Evolutionary conservation across 2,797 vertebrate species (phyloP).

Genomic region (Hippopotamyrus pictus): DNA sequence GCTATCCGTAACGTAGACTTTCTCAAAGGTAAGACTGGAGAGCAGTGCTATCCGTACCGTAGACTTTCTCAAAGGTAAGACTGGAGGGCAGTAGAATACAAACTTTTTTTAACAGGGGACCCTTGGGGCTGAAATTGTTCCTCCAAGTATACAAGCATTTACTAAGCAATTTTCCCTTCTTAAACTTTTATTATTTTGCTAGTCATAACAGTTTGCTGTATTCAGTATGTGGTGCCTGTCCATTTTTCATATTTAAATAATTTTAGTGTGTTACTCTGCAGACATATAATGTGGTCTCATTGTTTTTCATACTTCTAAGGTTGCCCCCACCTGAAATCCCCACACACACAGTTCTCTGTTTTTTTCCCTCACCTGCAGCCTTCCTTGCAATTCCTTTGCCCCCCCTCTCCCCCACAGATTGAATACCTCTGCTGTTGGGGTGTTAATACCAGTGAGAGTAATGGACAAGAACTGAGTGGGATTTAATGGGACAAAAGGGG

Average conservation of each 20-base stretch:
- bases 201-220: neutral
- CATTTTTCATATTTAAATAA: neutral
- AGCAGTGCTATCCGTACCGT: conserved; percentile 57
- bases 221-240: neutral
- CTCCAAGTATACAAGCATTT: neutral
- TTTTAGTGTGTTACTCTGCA: neutral
- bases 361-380: neutral
- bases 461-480: neutral
- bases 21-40: conserved; percentile 53
- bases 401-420: too few relatives aligned
- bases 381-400: neutral
- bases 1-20: conserved; percentile 55
- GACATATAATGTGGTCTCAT: neutral
- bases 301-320: neutral
- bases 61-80: conserved; percentile 53
- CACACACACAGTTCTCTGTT: neutral
- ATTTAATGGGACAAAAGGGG: neutral
- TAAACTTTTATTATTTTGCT: neutral
- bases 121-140: neutral
- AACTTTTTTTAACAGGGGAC: neutral
- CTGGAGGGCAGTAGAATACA: neutral
- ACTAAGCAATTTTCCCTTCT: neutral
- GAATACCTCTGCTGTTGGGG: neutral
- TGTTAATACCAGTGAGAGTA: neutral
- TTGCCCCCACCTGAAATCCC: neutral